Evolutionary conservation across 30 jellyfish, hydroid and myxozoan genomes (phyloP), one percentile per base, ranked within the genome.

Genomic region (Aurelia sp.): DNA sequence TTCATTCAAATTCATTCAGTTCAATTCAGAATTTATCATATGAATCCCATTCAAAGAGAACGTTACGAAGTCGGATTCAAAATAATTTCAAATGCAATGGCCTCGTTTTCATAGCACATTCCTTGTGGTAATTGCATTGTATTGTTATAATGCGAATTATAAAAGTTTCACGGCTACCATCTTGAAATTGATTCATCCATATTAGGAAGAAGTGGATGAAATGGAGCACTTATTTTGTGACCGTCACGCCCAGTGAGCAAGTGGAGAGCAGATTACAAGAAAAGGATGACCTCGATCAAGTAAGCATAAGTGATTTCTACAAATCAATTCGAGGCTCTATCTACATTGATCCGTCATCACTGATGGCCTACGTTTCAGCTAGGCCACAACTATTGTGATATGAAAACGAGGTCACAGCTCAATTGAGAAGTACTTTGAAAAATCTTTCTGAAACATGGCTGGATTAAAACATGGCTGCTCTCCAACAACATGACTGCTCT

Each of bases 201-300:
- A 77, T 69, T 87, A 87, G 96, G 96, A 87, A 87, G 89, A 87
- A 87, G 96, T 87, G 96, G 96, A 87, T 87, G 96, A 87, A 87
- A 62, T 87, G 96, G 96, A 87, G 96, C 88, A 78, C 89, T 48
- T 87, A 87, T 81, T 87, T 87, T 81, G 96, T 87, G 76, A 74
- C 96, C 52, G 90, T 78, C 84, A 87, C 78, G 17, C 96, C 96
- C 41, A 83, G 93, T 77, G 96, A 87, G 51, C 90, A 87, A 60
- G 78, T 90, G 70, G 96, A 78, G 37, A 84, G 93, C 82, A 84
- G 93, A 62, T 72, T 84, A 30, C 87, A 72, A 30, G 93, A 66
- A 72, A 84, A 84, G 79, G 93, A 84, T 63, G 93, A 84, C 23
- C 44, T 74, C 63, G 93, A 84, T 40, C 93, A 84, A 84, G 86